Evolutionary conservation across 2,113 vertebrate genomes (phyloP).

Genomic region (Sigmodon hispidus): DNA sequence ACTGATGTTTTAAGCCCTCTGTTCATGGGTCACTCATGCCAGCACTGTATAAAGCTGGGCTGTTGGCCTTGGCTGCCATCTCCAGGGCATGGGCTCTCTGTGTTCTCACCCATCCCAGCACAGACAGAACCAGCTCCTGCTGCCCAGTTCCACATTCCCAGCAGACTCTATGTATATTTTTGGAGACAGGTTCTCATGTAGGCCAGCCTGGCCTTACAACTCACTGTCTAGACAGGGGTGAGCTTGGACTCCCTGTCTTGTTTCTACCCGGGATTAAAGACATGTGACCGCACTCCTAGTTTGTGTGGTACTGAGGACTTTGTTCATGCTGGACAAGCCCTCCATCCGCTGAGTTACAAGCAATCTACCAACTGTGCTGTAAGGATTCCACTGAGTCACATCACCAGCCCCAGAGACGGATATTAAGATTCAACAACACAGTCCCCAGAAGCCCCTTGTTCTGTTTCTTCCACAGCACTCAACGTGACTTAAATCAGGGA

Average conservation of each 20-base stretch:
- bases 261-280: neutral
- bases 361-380: neutral
- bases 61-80: accelerated
- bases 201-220: neutral
- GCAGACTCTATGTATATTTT: neutral
- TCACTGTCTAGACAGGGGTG: neutral
- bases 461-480: neutral
- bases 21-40: accelerated
- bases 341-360: neutral
- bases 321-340: no score
- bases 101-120: neutral
- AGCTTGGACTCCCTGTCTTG: neutral
- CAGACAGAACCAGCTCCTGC: accelerated
- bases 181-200: neutral
- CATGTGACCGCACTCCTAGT: neutral
- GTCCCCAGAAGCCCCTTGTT: neutral
- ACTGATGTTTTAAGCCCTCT: accelerated
- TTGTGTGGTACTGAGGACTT: neutral
- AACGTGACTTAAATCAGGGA: neutral
- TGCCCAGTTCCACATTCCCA: neutral
- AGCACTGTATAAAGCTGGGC: accelerated
- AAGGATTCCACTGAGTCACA: no score
- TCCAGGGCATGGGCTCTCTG: neutral
- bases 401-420: neutral
- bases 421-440: neutral